Base-by-base conservation (phyloP, 2,888 invertebrate species). In the Zeuzera pyrina region DNA sequence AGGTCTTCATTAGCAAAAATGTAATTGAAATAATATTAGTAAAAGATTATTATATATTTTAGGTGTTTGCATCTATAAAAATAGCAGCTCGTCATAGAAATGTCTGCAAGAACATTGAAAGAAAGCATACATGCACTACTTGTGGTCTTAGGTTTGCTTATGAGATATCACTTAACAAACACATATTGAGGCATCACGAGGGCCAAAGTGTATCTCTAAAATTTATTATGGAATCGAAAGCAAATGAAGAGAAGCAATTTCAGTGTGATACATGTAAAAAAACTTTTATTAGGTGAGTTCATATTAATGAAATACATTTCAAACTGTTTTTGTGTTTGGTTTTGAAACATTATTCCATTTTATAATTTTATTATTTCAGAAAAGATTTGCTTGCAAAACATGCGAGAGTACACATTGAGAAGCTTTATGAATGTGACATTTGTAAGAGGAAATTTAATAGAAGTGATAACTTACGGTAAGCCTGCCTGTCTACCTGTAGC, bases 311-410 rank as follows among this genome's bases (percentile, higher is more conserved):
- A 16, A 16, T n/a, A n/a, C n/a, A 16, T 16, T 16, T 16, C 7
- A 5, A 7, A 16, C 19, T 19, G 2, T 19, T 19, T 19, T n/a
- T n/a, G n/a, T n/a, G n/a, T n/a, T n/a, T n/a, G n/a, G n/a, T n/a
- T n/a, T n/a, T n/a, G n/a, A n/a, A n/a, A n/a, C n/a, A n/a, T n/a
- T n/a, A n/a, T n/a, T n/a, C n/a, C n/a, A n/a, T n/a, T n/a, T n/a
- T n/a, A n/a, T 39, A 21, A 12, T 34, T 40, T 39, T 42, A 30
- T 34, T 3, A n/a, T 63, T 81, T 47, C 57, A 88, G 89, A 61
- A 86, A 87, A 30, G 89, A 89, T 42, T 85, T 87, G 48, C 70
- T 91, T 6, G 86, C 86, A 0, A 85, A 88, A 30, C 91, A 91
- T 59, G 84, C 85, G 12, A 87, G 87, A 47, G 70, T 86, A n/a